These are phyloP conservation scores for Barnardius zonarius DNA, from an alignment of 2,113 vertebrate species.

Conservation along the genomic window DNA sequence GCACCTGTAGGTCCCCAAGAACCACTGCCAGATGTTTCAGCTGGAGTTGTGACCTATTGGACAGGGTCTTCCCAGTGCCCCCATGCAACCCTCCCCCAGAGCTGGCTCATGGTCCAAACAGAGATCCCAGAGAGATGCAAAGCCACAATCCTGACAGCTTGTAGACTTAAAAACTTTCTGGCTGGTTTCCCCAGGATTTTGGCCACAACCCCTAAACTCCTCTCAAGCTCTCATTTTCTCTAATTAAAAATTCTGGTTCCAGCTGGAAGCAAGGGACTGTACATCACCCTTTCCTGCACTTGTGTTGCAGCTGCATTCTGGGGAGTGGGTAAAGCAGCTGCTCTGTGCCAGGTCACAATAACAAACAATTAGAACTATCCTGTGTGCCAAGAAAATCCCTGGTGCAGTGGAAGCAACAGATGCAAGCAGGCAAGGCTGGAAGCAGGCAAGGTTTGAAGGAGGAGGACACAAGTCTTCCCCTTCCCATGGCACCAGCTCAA, in stretches of 20 bases:
- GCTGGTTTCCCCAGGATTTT: not conserved
- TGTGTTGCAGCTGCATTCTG: not conserved
- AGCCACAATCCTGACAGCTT: not conserved
- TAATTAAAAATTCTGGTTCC: not conserved
- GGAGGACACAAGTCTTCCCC: not conserved
- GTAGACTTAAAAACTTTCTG: not conserved
- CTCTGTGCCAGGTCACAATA: not conserved
- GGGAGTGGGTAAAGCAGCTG: not conserved
- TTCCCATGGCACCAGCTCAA: not conserved
- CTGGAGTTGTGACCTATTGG: not conserved
- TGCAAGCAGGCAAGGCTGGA: not conserved
- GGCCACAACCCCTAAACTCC: not conserved
- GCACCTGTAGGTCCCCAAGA: conserved; percentile 49
- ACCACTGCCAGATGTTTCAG: not conserved
- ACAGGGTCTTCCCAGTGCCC: not conserved
- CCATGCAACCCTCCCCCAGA: not conserved
- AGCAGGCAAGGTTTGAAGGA: not conserved
- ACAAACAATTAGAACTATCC: not conserved
- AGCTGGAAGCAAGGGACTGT: not conserved
- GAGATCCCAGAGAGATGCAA: not conserved
- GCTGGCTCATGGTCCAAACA: not conserved
- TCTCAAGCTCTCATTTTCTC: not conserved
- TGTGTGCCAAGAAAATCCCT: not conserved
- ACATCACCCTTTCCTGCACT: not conserved
- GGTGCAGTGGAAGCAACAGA: not conserved